A percentile compares a stretch with the other conserved stretches of the same genome.
Conservation (phyloP, 2,113 vertebrate genomes). For the Nothobranchius kuhntae region DNA sequence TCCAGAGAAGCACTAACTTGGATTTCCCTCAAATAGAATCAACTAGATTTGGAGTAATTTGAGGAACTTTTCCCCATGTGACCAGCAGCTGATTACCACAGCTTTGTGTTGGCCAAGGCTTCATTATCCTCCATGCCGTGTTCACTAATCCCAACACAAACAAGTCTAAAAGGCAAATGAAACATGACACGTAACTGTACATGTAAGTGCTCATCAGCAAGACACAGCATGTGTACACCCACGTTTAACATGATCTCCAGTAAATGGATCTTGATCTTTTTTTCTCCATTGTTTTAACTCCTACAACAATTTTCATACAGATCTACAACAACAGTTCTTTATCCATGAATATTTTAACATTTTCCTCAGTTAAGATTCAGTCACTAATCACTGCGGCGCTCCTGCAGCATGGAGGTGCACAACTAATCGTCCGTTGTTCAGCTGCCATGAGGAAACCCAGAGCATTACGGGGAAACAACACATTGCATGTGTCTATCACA, state of each 20-base stretch:
- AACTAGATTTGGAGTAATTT: slow-evolving; percentile 10
- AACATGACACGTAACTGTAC: slow-evolving; percentile 75
- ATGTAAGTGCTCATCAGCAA: slow-evolving; percentile 78
- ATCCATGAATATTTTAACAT: slow-evolving; percentile 44
- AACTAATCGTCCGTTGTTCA: slow-evolving; percentile 36
- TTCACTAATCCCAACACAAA: slow-evolving; percentile 61
- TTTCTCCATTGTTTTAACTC: slow-evolving; percentile 64
- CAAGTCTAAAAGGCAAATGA: slow-evolving; percentile 53
- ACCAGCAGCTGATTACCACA: slow-evolving; percentile 46
- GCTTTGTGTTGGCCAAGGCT: slow-evolving; percentile 27
- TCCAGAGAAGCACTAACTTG: slow-evolving; percentile 11
- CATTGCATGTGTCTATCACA: slow-evolving; percentile 58
- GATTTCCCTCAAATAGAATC: slow-evolving; percentile 34
- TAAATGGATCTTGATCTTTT: slow-evolving; percentile 51
- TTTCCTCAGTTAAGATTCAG: slow-evolving; percentile 32
- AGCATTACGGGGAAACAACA: slow-evolving; percentile 51
- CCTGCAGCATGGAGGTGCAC: slow-evolving; percentile 26
- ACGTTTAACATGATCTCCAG: slow-evolving; percentile 74
- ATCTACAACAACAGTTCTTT: slow-evolving; percentile 67
- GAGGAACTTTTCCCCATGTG: not conserved
- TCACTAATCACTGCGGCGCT: slow-evolving; percentile 37
- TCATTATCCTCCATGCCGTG: slow-evolving; percentile 40
- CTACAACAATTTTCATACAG: slow-evolving; percentile 67
- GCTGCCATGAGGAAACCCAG: slow-evolving; percentile 37
- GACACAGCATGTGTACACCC: slow-evolving; percentile 74